Evolutionary conservation across 2,888 invertebrate genomes (phyloP).

Genomic region (Osmoderma eremita): DNA sequence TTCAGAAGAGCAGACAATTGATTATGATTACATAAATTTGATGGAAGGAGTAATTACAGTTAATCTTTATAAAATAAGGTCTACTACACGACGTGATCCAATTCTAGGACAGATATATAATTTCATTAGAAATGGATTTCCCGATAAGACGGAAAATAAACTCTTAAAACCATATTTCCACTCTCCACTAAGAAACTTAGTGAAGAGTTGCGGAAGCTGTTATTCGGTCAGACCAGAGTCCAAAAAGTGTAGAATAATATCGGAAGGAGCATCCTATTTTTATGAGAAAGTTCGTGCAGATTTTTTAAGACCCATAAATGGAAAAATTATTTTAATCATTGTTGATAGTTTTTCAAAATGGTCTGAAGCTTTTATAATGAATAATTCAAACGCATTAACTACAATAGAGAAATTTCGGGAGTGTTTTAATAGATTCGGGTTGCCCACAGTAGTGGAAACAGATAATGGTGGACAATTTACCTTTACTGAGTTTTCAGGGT

Average conservation of each 20-base stretch:
- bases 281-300: constrained; percentile 3
- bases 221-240: not conserved
- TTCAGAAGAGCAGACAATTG: too few species aligned
- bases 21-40: too few species aligned
- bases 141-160: too few species aligned
- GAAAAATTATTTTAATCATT: not conserved
- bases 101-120: constrained; percentile 14
- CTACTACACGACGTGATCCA: not conserved
- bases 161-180: too few species aligned
- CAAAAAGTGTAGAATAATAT: not conserved
- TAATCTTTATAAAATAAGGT: too few species aligned
- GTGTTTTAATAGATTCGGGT: constrained; percentile 9
- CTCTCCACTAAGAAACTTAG: too few species aligned
- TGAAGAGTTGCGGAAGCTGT: constrained; percentile 21
- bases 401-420: constrained; percentile 12
- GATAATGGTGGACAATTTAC: constrained; percentile 26
- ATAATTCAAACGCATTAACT: not conserved
- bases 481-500: constrained; percentile 1
- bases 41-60: too few species aligned
- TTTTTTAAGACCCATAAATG: constrained; percentile 4
- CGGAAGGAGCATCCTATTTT: not conserved
- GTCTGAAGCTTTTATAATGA: constrained; percentile 15
- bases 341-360: constrained; percentile 28
- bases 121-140: constrained; percentile 8
- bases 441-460: constrained; percentile 2